These are phyloP conservation scores for Climacteris rufus DNA, from an alignment of 2,113 vertebrate species.

Conservation along the genomic window DNA sequence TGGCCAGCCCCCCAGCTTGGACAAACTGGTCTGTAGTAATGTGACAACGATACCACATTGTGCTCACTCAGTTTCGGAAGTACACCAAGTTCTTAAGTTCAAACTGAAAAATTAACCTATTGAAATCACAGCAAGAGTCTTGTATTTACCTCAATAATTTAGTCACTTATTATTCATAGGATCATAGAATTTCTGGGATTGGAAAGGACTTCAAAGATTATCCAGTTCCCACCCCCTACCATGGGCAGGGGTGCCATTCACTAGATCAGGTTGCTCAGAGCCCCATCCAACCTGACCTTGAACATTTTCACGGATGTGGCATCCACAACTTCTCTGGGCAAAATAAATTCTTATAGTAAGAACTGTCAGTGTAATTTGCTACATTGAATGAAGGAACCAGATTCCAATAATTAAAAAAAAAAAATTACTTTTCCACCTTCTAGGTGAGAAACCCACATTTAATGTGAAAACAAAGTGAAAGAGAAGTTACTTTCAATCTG, in stretches of 20 bases:
- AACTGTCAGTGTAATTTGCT: neutral
- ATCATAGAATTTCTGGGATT: neutral
- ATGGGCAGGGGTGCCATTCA: neutral
- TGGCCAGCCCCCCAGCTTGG: neutral
- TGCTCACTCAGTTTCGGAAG: neutral
- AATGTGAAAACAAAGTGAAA: neutral
- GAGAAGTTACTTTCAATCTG: neutral
- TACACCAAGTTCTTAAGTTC: neutral
- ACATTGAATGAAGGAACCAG: neutral
- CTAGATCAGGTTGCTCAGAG: neutral
- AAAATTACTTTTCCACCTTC: neutral
- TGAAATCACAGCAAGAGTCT: neutral
- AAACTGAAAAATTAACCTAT: neutral
- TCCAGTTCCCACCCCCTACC: neutral
- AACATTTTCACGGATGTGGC: neutral
- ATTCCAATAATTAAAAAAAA: neutral
- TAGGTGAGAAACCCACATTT: neutral
- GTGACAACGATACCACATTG: accelerated
- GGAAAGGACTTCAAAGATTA: neutral
- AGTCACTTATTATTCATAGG: neutral
- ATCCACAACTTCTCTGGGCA: neutral
- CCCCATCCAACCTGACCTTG: neutral
- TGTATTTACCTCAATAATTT: neutral
- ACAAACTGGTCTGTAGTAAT: neutral
- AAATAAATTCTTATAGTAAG: neutral